Percentiles rank a stretch among this genome's conserved stretches.
Conservation (phyloP, 1,140 invertebrate genomes). For the Papilio xuthus region DNA sequence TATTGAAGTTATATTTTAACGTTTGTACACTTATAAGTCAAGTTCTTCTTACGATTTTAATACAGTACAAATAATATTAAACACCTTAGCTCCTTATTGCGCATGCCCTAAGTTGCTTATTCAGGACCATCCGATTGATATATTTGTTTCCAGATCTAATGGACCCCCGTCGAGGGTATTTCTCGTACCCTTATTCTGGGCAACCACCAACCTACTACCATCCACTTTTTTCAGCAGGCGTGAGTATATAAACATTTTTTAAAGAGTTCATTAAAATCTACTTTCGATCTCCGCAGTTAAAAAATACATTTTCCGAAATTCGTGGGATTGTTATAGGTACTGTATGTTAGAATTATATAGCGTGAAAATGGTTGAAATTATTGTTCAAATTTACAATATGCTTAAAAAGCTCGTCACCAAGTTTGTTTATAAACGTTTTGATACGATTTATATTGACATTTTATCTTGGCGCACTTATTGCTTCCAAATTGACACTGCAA, state of each 20-base stretch:
- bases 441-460: slow-evolving; percentile 15
- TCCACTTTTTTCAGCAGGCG: neutral
- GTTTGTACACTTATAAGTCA: neutral
- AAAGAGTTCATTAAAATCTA: neutral
- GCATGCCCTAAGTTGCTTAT: neutral
- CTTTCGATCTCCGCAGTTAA: neutral
- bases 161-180: neutral
- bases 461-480: slow-evolving; percentile 26
- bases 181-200: neutral
- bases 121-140: neutral
- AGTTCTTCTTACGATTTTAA: neutral
- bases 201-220: neutral
- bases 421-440: slow-evolving; percentile 20
- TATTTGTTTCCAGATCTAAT: slow-evolving; percentile 13
- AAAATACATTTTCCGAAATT: neutral
- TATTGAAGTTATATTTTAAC: too few species aligned
- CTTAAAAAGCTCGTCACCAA: neutral
- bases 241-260: slow-evolving; percentile 8
- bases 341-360: neutral
- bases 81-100: neutral
- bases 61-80: neutral
- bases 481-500: slow-evolving; percentile 27
- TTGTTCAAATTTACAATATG: neutral
- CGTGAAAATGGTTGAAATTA: neutral
- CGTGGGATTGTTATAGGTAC: neutral